phyloP scores from a whole-genome alignment of 92 coral and sea anemone genomes.

The Hydrozoanthus gracilis region DNA sequence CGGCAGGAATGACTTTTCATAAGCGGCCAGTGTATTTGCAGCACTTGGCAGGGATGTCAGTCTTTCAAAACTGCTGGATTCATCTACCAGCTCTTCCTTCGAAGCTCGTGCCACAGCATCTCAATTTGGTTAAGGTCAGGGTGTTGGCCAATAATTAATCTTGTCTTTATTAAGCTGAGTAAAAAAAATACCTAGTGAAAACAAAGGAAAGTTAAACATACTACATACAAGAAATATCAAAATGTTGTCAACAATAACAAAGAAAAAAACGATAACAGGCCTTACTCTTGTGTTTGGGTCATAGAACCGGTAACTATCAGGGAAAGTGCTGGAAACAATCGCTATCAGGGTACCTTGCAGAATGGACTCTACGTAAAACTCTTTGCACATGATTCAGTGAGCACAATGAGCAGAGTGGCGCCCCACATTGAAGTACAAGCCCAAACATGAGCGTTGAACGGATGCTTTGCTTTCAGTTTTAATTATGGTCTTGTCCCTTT shows the following conservation, averaged over 20 bases:
- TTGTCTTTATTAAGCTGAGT: conserved; percentile 10
- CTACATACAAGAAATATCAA: not conserved
- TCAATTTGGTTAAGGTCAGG: conserved; percentile 49
- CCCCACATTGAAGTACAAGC: conserved; percentile 30
- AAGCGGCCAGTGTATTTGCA: conserved; percentile 28
- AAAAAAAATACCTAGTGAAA: conserved; percentile 44
- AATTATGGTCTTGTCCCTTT: conserved; percentile 37
- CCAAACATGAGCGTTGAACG: conserved; percentile 48
- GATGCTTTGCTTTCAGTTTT: conserved; percentile 38
- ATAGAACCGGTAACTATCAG: conserved; percentile 35
- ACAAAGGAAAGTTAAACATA: too few relatives aligned
- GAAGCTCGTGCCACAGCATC: conserved; percentile 40
- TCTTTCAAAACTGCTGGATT: conserved; percentile 32
- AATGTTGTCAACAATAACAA: too few relatives aligned
- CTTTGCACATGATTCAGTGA: conserved; percentile 32
- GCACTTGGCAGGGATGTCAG: conserved; percentile 35
- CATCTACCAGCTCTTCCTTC: conserved; percentile 40
- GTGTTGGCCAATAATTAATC: conserved; percentile 53
- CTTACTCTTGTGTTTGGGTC: conserved; percentile 49
- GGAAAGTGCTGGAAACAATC: conserved; percentile 4
- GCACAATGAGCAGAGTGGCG: conserved; percentile 27
- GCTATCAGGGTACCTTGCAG: conserved; percentile 34
- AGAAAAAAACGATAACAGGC: not conserved
- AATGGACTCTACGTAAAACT: conserved; percentile 41
- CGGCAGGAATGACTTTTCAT: conserved; percentile 22